phyloP scores from a whole-genome alignment of 2,888 invertebrate genomes.

The Hetaerina titia region DNA sequence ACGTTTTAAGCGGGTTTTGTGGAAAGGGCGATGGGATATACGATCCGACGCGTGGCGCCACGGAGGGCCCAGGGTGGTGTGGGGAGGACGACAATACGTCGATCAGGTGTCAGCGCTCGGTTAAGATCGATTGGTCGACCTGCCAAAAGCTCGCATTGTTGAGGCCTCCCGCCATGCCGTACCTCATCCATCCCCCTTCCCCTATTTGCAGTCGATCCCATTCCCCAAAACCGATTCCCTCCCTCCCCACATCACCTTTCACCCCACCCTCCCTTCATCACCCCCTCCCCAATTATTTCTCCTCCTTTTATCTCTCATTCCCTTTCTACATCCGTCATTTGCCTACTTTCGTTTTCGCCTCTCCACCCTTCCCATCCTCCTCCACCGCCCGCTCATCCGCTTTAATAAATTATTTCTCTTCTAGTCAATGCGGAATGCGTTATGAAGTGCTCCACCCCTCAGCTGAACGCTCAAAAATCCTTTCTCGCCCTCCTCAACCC shows the following conservation, averaged over 20 bases:
- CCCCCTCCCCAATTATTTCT: too few relatives aligned
- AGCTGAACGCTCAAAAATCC: too few relatives aligned
- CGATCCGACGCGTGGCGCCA: background rate
- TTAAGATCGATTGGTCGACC: background rate
- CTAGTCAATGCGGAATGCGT: too few relatives aligned
- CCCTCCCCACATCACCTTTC: too few relatives aligned
- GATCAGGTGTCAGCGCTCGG: background rate
- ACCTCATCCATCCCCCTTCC: background rate
- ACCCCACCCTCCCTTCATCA: too few relatives aligned
- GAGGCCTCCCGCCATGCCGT: background rate
- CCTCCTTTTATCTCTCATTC: too few relatives aligned
- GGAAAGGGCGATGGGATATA: background rate
- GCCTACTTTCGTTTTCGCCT: too few relatives aligned
- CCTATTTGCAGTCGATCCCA: too few relatives aligned
- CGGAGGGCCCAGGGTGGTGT: background rate
- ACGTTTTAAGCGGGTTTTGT: constrained; percentile 2
- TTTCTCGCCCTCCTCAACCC: too few relatives aligned
- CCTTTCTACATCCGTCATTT: too few relatives aligned
- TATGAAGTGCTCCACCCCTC: too few relatives aligned
- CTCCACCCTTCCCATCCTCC: background rate
- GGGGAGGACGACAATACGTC: background rate
- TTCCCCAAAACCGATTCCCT: too few relatives aligned
- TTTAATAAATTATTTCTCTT: background rate
- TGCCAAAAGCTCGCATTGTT: background rate
- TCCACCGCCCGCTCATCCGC: background rate